These are phyloP conservation scores for Spilogale gracilis DNA, from an alignment of 2,113 vertebrate species.

Conservation along the genomic window DNA sequence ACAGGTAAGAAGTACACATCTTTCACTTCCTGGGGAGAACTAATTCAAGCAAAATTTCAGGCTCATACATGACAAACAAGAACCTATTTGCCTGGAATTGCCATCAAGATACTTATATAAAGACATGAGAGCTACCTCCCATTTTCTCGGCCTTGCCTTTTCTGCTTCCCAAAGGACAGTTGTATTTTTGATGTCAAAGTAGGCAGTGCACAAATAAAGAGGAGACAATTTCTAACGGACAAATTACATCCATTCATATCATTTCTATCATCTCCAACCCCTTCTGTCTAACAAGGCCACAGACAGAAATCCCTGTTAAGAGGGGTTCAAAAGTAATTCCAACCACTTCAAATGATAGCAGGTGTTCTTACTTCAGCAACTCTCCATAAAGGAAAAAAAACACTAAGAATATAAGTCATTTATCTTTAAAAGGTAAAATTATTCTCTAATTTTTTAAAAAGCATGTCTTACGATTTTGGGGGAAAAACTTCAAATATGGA, in stretches of 20 bases:
- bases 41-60: slow-evolving; percentile 45
- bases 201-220: background rate
- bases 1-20: slow-evolving; percentile 34
- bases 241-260: background rate
- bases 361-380: background rate
- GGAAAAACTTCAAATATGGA: background rate
- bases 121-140: background rate
- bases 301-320: background rate
- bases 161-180: slow-evolving; percentile 38
- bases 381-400: background rate
- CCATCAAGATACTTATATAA: background rate
- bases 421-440: slow-evolving; percentile 4
- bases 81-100: slow-evolving; percentile 34
- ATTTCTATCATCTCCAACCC: background rate
- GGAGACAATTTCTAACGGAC: background rate
- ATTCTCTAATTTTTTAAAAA: slow-evolving; percentile 17
- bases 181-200: slow-evolving; percentile 31
- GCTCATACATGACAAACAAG: slow-evolving; percentile 1
- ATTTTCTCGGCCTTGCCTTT: slow-evolving; percentile 17
- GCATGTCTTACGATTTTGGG: background rate
- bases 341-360: slow-evolving; percentile 20
- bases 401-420: background rate
- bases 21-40: slow-evolving; percentile 37
- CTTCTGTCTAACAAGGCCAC: background rate
- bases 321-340: slow-evolving; percentile 2